Evolutionary conservation across 92 coral and sea anemone species (phyloP), one percentile per base, ranked within the genome.

Genomic region (Phenganax marumi): DNA sequence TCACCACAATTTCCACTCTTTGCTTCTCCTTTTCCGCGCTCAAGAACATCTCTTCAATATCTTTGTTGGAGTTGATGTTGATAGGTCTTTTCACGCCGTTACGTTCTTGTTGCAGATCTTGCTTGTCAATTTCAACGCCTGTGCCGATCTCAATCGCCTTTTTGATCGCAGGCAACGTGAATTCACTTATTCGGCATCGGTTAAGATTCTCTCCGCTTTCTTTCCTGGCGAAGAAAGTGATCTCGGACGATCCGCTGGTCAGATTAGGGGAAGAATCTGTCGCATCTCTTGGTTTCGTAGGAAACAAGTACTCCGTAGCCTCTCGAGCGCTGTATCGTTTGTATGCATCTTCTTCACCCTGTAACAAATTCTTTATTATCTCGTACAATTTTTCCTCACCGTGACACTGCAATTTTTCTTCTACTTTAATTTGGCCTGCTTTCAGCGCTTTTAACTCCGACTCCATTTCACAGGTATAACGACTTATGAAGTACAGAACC

Each of bases 331-430:
- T 61, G 24, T 16, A 43, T 0, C 83, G 83, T 61, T 16, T 60
- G 14, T 39, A 3, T 10, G 83, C 56, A 23, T 61, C 60, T 0
- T 18, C 7, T 61, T 2, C 43, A 33, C 43, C 43, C 43, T 61
- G 55, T 52, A 78, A 17, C 23, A 78, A 53, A 78, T 62, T 25
- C 3, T 61, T 43, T 4, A 78, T 61, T 13, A 78, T 46, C 25
- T 23, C 18, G 26, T 11, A 8, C 12, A 78, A 62, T 47, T 33
- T 61, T 63, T 61, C 17, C 24, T 78, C 83, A 2, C 50, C 25
- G 17, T 61, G 50, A 58, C 21, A 56, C 47, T 52, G 2, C 22
- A 72, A 25, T 24, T n/a, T 14, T 52, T 19, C 11, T 0, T 6
- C n/a, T 46, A 49, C 12, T 12, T 48, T 48, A 51, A 6, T 50